These are phyloP conservation scores for Lochmaea crataegi DNA, from an alignment of 2,888 invertebrate genomes.

Conservation along the genomic window DNA sequence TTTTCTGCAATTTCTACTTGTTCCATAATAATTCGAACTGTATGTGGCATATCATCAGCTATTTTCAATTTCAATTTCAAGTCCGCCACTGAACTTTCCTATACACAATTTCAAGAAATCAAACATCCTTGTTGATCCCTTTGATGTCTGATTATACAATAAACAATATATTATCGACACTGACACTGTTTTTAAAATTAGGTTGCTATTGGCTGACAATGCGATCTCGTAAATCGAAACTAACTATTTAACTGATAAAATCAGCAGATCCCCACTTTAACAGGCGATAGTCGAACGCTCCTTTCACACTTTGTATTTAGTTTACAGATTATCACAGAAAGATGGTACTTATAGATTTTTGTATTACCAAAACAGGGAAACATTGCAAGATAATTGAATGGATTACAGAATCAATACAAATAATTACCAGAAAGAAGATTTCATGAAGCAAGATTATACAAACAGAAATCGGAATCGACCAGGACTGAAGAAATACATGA, in stretches of 20 bases:
- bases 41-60: too few species aligned
- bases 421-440: neutral
- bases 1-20: too few species aligned
- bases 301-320: constrained; percentile 19
- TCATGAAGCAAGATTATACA: too few species aligned
- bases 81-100: neutral
- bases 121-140: constrained; percentile 8
- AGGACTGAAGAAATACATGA: too few species aligned
- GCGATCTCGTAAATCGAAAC: constrained; percentile 48
- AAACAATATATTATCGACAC: constrained; percentile 23
- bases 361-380: neutral
- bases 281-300: constrained; percentile 22
- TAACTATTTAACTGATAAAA: constrained; percentile 53
- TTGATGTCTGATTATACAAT: constrained; percentile 21
- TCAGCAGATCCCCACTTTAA: constrained; percentile 48
- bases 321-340: neutral
- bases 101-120: constrained; percentile 1
- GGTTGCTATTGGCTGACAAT: constrained; percentile 44
- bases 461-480: too few species aligned
- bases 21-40: too few species aligned
- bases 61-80: neutral
- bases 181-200: constrained; percentile 46
- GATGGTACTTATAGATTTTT: neutral
- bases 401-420: neutral
- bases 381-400: neutral